These are phyloP conservation scores for Panzeria rudis DNA, from an alignment of 2,888 invertebrate genomes.

Conservation along the genomic window DNA sequence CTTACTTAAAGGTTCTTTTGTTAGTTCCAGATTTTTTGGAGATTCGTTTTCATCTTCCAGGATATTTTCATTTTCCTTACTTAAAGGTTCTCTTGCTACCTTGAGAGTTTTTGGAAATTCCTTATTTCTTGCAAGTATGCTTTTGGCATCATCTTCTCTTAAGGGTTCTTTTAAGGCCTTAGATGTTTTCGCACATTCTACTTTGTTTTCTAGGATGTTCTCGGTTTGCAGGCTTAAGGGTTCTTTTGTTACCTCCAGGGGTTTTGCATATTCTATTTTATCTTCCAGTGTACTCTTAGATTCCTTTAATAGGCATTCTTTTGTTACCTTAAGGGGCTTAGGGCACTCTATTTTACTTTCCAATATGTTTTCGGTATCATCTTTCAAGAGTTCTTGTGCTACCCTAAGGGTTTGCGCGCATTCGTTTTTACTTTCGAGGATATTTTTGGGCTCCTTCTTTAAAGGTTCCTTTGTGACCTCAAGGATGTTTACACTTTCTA, in stretches of 20 bases:
- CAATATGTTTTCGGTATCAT: neutral
- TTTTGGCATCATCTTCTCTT: neutral
- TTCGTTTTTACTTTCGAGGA: neutral
- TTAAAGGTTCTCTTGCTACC: neutral
- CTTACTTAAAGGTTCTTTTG: neutral
- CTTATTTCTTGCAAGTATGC: neutral
- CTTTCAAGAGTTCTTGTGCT: neutral
- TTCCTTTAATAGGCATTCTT: neutral
- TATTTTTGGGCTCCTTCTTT: neutral
- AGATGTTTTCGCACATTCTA: neutral
- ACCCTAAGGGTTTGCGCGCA: neutral
- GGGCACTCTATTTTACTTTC: neutral
- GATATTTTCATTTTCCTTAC: neutral
- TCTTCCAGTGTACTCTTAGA: neutral
- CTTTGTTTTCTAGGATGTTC: neutral
- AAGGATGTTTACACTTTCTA: neutral
- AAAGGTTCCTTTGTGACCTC: neutral
- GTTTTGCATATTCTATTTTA: neutral
- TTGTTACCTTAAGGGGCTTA: neutral
- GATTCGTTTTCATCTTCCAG: neutral
- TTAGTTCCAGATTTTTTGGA: neutral
- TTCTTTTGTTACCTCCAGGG: neutral
- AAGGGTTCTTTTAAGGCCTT: neutral
- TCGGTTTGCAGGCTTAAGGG: neutral
- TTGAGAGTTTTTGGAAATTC: neutral